Conservation (phyloP, 2,888 invertebrate genomes). For the Platycheirus rosarum region DNA sequence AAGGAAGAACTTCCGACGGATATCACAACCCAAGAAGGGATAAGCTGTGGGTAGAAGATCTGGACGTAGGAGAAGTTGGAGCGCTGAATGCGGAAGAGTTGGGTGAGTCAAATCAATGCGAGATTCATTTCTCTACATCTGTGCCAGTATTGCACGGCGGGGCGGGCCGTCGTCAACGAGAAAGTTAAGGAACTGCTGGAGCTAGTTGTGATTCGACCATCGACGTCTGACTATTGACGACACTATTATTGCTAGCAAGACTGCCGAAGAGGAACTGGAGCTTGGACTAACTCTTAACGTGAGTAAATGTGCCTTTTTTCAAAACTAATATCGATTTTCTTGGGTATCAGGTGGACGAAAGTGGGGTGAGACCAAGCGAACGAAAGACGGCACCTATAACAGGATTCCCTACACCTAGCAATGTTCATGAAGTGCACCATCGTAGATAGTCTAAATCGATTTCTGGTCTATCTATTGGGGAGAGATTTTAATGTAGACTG, state of each 20-base stretch:
- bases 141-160: slow-evolving; percentile 6
- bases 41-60: not conserved
- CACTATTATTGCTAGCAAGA: slow-evolving; percentile 8
- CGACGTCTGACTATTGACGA: slow-evolving; percentile 64
- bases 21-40: not conserved
- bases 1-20: not conserved
- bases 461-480: not conserved
- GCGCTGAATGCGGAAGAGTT: not conserved
- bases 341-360: no score
- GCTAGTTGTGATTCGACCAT: slow-evolving; percentile 75
- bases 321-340: no score
- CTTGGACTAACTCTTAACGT: no score
- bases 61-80: slow-evolving; percentile 11
- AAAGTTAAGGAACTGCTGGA: slow-evolving; percentile 74
- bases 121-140: not conserved
- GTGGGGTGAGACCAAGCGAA: no score
- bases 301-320: no score
- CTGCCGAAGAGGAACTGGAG: not conserved
- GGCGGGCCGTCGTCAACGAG: slow-evolving; percentile 18
- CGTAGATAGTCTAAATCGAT: slow-evolving; percentile 13
- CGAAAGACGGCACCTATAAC: no score
- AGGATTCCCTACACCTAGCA: no score
- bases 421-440: slow-evolving; percentile 1
- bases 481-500: slow-evolving; percentile 10
- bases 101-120: not conserved